A percentile compares a stretch with the other conserved stretches of the same genome.
phyloP scores from a whole-genome alignment of 2,888 invertebrate species.

The Ophioninae sp. region DNA sequence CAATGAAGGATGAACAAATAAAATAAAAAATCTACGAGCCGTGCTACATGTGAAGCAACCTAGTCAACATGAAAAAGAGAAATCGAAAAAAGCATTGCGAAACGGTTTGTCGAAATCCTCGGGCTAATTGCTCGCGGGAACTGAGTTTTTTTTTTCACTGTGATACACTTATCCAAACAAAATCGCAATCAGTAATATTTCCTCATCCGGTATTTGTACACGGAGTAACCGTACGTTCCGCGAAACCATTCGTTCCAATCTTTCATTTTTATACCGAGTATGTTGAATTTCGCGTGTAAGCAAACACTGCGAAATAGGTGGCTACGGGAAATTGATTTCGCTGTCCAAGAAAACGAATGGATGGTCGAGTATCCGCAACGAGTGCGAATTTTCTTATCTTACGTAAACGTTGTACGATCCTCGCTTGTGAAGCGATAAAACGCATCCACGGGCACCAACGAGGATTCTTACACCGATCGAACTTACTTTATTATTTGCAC shows the following conservation, averaged over 20 bases:
- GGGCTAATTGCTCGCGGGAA: constrained; percentile 9
- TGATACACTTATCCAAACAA: constrained; percentile 7
- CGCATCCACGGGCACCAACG: not conserved
- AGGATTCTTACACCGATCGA: not conserved
- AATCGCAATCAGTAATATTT: constrained; percentile 9
- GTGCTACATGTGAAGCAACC: too few relatives aligned
- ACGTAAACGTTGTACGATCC: constrained; percentile 29
- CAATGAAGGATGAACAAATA: too few relatives aligned
- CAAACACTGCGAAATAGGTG: not conserved
- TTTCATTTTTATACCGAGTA: not conserved
- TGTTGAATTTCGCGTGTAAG: not conserved
- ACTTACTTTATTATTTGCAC: not conserved
- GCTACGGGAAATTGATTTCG: not conserved
- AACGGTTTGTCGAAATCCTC: not conserved
- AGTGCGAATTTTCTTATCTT: constrained; percentile 43
- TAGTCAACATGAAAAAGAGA: not conserved
- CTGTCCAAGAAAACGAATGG: not conserved
- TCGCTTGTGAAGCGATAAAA: not conserved
- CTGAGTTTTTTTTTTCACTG: constrained; percentile 15
- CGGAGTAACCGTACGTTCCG: not conserved
- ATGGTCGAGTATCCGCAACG: constrained; percentile 36
- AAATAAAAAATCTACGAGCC: not conserved
- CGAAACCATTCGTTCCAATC: not conserved
- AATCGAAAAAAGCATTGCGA: not conserved
- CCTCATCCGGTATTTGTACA: not conserved